Evolutionary conservation across 2,113 vertebrate genomes (phyloP), one percentile per base, ranked within the genome.

Genomic region (Athene cunicularia): DNA sequence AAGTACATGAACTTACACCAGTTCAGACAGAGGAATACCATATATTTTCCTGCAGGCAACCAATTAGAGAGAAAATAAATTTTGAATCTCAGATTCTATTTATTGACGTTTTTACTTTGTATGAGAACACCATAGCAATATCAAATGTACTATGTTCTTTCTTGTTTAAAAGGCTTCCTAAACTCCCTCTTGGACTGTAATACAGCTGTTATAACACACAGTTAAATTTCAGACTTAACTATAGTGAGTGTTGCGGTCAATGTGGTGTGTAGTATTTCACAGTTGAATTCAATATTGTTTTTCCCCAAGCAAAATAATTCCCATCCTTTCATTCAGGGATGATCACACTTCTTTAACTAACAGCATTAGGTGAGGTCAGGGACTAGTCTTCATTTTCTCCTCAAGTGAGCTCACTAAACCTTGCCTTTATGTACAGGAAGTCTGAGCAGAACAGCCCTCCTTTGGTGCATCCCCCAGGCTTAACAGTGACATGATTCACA

Each of bases 231-330:
- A 59, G 19, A 56, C 47, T 85, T 91, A 87, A 72, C 47, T 81
- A 30, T 70, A 91, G 28, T 45, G 39, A 77, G 16, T 68, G 53
- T 92, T 93, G 55, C 60, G 91, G 77, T 66, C 64, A 80, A 75
- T 94, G 81, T 87, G 39, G 18, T 93, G 20, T 28, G 15, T 24
- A 33, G 9, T 55, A 39, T 84, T 91, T 77, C 50, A 79, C 49
- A 76, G 58, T 33, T 77, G n/a, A 80, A 74, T 70, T 80, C 68
- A 87, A 79, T 88, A 49, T 55, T 80, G 27, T 45, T 94, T 91
- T 92, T 90, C 77, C 73, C 77, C 63, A 74, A 90, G 73, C 20
- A 92, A 94, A 93, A 66, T 45, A 86, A 77, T 77, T 73, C 91
- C 56, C 55, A 80, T 58, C 20, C 32, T 84, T 93, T 81, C 43